These are phyloP conservation scores for Poecilia latipinna DNA, from an alignment of 2,113 vertebrate species.

Conservation along the genomic window DNA sequence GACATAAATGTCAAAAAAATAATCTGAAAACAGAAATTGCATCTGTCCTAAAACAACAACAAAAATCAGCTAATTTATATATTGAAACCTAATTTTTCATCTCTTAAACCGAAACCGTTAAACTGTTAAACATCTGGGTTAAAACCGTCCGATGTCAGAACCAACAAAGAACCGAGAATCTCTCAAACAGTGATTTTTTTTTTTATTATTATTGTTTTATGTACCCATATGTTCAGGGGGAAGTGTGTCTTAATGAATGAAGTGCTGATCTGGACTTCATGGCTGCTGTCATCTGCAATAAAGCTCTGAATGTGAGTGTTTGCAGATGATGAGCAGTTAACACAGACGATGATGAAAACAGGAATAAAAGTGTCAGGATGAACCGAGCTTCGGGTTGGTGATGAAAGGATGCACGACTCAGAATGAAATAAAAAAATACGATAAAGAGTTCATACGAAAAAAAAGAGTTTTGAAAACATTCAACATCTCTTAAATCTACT, in stretches of 20 bases:
- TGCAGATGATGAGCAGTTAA: background rate
- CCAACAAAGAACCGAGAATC: background rate
- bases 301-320: background rate
- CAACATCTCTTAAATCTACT: conserved; percentile 16
- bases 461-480: conserved; percentile 31
- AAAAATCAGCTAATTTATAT: background rate
- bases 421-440: conserved; percentile 23
- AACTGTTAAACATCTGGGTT: background rate
- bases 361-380: background rate
- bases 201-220: background rate
- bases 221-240: background rate
- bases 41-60: background rate
- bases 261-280: background rate
- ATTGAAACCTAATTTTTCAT: background rate
- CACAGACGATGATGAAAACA: background rate
- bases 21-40: background rate
- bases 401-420: conserved; percentile 21
- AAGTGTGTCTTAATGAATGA: background rate
- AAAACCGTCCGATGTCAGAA: background rate
- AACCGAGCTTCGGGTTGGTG: background rate
- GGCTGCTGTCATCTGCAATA: background rate
- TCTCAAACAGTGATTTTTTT: background rate
- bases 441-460: conserved; percentile 31
- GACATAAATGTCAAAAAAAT: background rate
- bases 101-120: background rate